Evolutionary conservation across 2,888 invertebrate species (phyloP), one percentile per base, ranked within the genome.

Genomic region (Polyommatus iphigenia): DNA sequence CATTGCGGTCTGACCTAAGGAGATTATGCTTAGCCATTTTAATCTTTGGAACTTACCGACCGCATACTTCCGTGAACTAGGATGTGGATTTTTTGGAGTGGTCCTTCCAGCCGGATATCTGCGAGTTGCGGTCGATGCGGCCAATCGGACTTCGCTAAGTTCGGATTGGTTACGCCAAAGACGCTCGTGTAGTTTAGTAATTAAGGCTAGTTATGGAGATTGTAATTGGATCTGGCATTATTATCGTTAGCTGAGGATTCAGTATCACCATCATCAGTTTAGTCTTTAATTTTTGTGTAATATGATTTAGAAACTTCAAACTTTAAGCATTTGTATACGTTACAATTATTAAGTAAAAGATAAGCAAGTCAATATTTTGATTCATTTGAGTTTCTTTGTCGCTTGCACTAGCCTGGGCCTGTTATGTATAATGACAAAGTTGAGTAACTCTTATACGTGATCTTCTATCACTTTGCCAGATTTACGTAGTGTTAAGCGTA

Each of bases 131-230:
- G 67, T 67, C 67, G 67, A 67, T 29, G 67, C 24, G 67, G 67
- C 67, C 29, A 67, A 67, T 67, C 67, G 67, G 67, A 67, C 67
- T 67, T 67, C 20, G 67, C 29, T 18, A 67, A 67, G 29, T 67
- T 67, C 67, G 67, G 15, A 67, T 67, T 15, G 67, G 67, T 67
- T 67, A 62, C 24, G 20, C 18, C 54, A 62, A 62, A 13, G 62
- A 29, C 62, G 24, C 62, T 24, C 7, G 62, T 24, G 62, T 59
- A 59, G 57, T 59, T 59, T 59, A 18, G 57, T 59, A 24, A 62
- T 62, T 24, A 24, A 20, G 29, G 62, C 62, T 62, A 62, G 24
- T 62, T 62, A 62, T 3, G 62, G 24, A 24, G 62, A 62, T 62
- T 62, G 62, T 62, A 24, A 24, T 59, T n/a, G 57, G n/a, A 62